phyloP scores from a whole-genome alignment of 2,113 vertebrate species.

The Notarius lentiginosus region DNA sequence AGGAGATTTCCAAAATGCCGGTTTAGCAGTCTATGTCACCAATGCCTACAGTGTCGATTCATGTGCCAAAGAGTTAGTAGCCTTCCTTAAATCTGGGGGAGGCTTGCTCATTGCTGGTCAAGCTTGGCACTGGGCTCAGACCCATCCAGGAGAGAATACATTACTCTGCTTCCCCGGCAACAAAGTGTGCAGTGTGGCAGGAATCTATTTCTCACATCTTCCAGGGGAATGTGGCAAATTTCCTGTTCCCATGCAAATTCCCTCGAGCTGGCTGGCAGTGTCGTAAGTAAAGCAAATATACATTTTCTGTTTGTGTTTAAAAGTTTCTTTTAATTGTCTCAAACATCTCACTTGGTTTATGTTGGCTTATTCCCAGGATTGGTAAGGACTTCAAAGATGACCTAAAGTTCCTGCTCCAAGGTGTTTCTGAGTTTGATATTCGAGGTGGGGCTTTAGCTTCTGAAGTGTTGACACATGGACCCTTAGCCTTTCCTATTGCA shows the following conservation, averaged over 20 bases:
- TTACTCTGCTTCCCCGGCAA: conserved; percentile 81
- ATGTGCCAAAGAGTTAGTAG: conserved; percentile 65
- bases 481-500: conserved; percentile 71
- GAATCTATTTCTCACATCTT: conserved; percentile 82
- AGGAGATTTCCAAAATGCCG: conserved; percentile 53
- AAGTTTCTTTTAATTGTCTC: neutral
- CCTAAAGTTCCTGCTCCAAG: conserved; percentile 66
- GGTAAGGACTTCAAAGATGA: conserved; percentile 72
- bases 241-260: conserved; percentile 76
- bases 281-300: conserved; percentile 71
- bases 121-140: conserved; percentile 79
- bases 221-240: conserved; percentile 64
- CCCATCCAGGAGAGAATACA: conserved; percentile 70
- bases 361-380: conserved; percentile 52
- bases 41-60: conserved; percentile 71
- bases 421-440: conserved; percentile 69
- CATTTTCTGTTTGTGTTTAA: neutral
- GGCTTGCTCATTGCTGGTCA: conserved; percentile 84
- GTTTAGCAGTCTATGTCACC: conserved; percentile 73
- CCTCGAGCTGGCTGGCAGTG: conserved; percentile 75
- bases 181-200: conserved; percentile 80
- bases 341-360: neutral
- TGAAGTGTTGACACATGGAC: conserved; percentile 72
- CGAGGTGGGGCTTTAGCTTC: conserved; percentile 45
- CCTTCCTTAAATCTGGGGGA: conserved; percentile 80